Conservation (phyloP, 2,888 invertebrate genomes). For the Ypsolopha sequella region DNA sequence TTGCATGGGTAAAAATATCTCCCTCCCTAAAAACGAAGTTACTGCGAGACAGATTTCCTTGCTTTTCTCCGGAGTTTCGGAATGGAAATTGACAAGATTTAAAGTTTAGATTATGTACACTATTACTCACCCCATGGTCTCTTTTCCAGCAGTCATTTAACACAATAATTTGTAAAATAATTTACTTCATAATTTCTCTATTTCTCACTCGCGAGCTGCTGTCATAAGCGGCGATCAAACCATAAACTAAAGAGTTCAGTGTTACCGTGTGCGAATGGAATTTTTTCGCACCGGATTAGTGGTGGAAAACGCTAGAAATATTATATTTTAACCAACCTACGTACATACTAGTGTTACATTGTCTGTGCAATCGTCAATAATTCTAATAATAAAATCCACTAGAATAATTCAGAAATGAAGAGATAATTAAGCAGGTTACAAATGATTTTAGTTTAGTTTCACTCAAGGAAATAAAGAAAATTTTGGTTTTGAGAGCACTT, state of each 20-base stretch:
- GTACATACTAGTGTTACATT: no score
- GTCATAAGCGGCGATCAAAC: slow-evolving; percentile 37
- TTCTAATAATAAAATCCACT: no score
- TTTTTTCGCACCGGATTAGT: no score
- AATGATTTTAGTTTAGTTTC: no score
- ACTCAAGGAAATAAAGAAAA: no score
- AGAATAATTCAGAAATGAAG: no score
- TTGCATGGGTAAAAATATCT: slow-evolving; percentile 60
- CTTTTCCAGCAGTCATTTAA: slow-evolving; percentile 86
- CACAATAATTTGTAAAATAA: slow-evolving; percentile 49
- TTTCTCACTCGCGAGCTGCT: slow-evolving; percentile 41
- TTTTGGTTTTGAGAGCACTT: no score
- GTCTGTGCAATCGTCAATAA: no score
- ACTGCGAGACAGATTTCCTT: slow-evolving; percentile 31
- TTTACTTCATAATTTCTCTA: slow-evolving; percentile 46
- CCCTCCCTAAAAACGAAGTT: slow-evolving; percentile 64
- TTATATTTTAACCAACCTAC: no score
- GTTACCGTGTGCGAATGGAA: no score
- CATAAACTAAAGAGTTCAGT: slow-evolving; percentile 25
- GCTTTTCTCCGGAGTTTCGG: slow-evolving; percentile 9
- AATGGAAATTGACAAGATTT: slow-evolving; percentile 11
- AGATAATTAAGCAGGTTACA: no score
- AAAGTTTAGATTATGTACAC: slow-evolving; percentile 7
- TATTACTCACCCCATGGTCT: slow-evolving; percentile 81
- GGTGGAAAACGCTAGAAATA: no score